phyloP scores from a whole-genome alignment of 2,797 vertebrate genomes.

The Silurus lanzhouensis region DNA sequence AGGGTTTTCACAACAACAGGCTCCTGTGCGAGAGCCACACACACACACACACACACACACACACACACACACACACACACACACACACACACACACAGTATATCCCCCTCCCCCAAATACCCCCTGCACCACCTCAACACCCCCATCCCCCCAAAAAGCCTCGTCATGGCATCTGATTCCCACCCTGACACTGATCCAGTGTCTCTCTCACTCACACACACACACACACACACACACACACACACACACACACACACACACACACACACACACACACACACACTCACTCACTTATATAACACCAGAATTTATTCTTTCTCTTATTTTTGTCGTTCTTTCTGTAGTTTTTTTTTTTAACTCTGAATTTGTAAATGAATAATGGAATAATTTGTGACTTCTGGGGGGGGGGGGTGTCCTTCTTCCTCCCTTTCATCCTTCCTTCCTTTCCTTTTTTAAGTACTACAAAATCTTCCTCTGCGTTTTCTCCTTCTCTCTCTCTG shows the following conservation, averaged over 20 bases:
- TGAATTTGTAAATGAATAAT: too few species aligned
- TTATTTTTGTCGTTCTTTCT: too few species aligned
- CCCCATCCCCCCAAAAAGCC: slow-evolving; percentile 64
- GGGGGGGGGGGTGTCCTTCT: too few species aligned
- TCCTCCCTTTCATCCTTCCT: too few species aligned
- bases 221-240: slow-evolving; percentile 55
- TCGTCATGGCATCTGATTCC: slow-evolving; percentile 70
- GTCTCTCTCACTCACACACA: not conserved
- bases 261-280: not conserved
- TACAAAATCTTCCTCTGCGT: too few species aligned
- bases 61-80: slow-evolving; percentile 54
- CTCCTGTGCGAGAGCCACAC: not conserved
- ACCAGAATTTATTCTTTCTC: too few species aligned
- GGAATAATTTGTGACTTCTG: too few species aligned
- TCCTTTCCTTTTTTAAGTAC: too few species aligned
- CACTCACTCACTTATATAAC: too few species aligned
- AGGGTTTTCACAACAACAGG: slow-evolving; percentile 16
- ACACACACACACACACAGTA: slow-evolving; percentile 15
- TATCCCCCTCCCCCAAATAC: slow-evolving; percentile 53
- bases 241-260: slow-evolving; percentile 27
- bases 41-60: too few species aligned
- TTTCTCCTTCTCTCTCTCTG: too few species aligned
- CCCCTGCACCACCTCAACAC: slow-evolving; percentile 54
- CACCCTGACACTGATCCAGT: slow-evolving; percentile 20
- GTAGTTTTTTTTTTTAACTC: too few species aligned